These are phyloP conservation scores for Mylabris phalerata DNA, from an alignment of 1,140 invertebrate genomes.

Conservation along the genomic window DNA sequence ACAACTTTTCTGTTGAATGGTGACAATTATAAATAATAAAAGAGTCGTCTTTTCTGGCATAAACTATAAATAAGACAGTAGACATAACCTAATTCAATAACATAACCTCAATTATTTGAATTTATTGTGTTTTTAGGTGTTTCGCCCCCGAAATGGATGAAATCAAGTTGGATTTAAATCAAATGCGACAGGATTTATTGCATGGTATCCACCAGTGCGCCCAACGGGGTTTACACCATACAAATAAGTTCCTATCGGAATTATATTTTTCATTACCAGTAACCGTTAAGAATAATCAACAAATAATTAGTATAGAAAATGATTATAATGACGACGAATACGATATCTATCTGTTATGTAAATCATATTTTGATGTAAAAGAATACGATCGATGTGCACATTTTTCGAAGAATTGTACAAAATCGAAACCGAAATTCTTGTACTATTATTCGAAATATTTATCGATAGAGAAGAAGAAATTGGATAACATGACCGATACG, in stretches of 20 bases:
- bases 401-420: slow-evolving; percentile 65
- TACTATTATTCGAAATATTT: slow-evolving; percentile 81
- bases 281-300: slow-evolving; percentile 42
- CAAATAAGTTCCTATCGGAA: slow-evolving; percentile 79
- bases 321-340: slow-evolving; percentile 53
- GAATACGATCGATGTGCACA: slow-evolving; percentile 88
- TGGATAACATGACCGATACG: slow-evolving; percentile 75
- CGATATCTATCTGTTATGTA: slow-evolving; percentile 72
- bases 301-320: slow-evolving; percentile 29
- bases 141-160: slow-evolving; percentile 13
- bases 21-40: too few relatives aligned
- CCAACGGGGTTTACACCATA: slow-evolving; percentile 61
- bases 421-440: slow-evolving; percentile 67
- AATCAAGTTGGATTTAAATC: slow-evolving; percentile 51
- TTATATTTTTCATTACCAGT: slow-evolving; percentile 63
- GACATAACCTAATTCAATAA: too few relatives aligned
- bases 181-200: slow-evolving; percentile 59
- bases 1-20: too few relatives aligned
- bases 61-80: too few relatives aligned
- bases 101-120: too few relatives aligned
- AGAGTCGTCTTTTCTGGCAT: too few relatives aligned
- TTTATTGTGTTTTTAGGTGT: too few relatives aligned
- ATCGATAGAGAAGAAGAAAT: slow-evolving; percentile 79
- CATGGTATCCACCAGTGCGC: slow-evolving; percentile 62
- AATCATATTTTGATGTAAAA: slow-evolving; percentile 85